Evolutionary conservation across 2,888 invertebrate species (phyloP).

Genomic region (Agrochola circellaris): DNA sequence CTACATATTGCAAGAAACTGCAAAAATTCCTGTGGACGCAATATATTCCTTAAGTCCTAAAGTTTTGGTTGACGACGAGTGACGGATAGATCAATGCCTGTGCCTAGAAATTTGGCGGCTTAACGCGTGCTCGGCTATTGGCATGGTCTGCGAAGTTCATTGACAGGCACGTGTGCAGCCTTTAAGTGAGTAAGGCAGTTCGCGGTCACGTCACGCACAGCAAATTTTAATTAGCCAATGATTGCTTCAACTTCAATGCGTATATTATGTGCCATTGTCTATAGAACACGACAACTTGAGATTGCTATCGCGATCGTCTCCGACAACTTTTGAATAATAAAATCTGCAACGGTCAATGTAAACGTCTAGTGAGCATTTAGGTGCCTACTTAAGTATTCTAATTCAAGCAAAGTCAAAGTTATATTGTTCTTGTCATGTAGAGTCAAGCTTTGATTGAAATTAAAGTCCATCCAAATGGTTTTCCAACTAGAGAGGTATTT

Average conservation of each 20-base stretch:
- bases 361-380: conserved; percentile 49
- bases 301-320: conserved; percentile 80
- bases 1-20: not conserved
- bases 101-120: conserved; percentile 70
- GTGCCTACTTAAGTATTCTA: conserved; percentile 60
- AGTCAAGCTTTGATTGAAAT: conserved; percentile 39
- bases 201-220: conserved; percentile 87
- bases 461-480: conserved; percentile 10
- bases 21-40: conserved; percentile 16
- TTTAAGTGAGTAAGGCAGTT: conserved; percentile 86
- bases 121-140: conserved; percentile 78
- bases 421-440: conserved; percentile 37
- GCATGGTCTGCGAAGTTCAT: conserved; percentile 87
- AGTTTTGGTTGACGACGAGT: conserved; percentile 40
- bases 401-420: conserved; percentile 50
- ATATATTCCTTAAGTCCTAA: conserved; percentile 15
- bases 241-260: conserved; percentile 83
- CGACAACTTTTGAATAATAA: conserved; percentile 82
- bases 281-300: conserved; percentile 78
- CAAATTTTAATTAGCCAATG: conserved; percentile 89
- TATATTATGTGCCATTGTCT: conserved; percentile 79
- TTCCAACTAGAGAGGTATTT: conserved; percentile 32
- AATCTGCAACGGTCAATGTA: conserved; percentile 73
- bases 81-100: conserved; percentile 45
- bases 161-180: conserved; percentile 90